phyloP scores from a whole-genome alignment of 1,140 invertebrate genomes.

The Nebria ingens region DNA sequence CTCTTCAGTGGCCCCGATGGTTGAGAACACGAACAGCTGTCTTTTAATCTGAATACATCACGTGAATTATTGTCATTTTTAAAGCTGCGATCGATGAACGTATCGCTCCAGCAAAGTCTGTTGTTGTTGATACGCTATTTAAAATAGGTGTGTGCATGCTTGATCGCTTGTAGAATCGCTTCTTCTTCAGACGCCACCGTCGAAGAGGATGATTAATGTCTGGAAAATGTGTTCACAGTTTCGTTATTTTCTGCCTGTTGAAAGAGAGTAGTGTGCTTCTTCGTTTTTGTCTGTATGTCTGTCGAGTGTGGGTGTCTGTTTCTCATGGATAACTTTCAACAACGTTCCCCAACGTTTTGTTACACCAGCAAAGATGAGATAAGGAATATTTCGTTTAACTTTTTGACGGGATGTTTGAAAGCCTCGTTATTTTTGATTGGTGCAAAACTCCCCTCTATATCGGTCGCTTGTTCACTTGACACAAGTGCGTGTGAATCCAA shows the following conservation, averaged over 20 bases:
- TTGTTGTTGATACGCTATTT: neutral
- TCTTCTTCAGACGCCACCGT: neutral
- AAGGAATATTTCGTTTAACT: slow-evolving; percentile 7
- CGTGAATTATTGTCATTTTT: slow-evolving; percentile 9
- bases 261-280: neutral
- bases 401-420: neutral
- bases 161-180: neutral
- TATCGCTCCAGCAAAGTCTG: too few species aligned
- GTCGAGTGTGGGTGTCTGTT: neutral
- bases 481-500: neutral
- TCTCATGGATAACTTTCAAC: neutral
- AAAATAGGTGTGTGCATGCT: slow-evolving; percentile 9
- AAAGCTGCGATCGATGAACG: neutral
- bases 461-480: neutral
- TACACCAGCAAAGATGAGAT: neutral
- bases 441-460: neutral
- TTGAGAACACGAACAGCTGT: slow-evolving; percentile 4
- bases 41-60: slow-evolving; percentile 9
- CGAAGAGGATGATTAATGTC: slow-evolving; percentile 7
- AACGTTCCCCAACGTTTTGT: slow-evolving; percentile 7
- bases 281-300: neutral
- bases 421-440: slow-evolving; percentile 7
- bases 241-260: slow-evolving; percentile 8
- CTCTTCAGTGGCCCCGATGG: too few species aligned
- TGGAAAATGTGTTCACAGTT: slow-evolving; percentile 7